Evolutionary conservation across 2,113 vertebrate genomes (phyloP), one percentile per base, ranked within the genome.

Genomic region (Lycocorax pyrrhopterus): DNA sequence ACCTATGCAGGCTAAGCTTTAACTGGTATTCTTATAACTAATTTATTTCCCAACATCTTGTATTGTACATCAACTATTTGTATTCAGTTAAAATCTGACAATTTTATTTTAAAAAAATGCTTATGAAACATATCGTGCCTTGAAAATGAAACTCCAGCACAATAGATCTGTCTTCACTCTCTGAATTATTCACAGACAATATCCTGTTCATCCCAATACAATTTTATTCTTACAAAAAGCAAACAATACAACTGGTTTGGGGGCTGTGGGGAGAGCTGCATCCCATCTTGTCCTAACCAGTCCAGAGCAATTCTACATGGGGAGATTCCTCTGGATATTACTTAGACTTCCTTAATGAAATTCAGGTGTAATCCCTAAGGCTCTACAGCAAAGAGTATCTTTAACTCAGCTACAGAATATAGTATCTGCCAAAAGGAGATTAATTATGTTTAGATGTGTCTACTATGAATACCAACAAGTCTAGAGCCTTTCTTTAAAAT

Each of bases 281-380:
- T 84, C 60, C 68, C 79, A 84, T 97, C 97, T 97, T 97, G 97
- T 97, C 94, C 90, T 97, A 97, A 98, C 97, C 96, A 96, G 97
- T 95, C 95, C 72, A 53, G 96, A 95, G 94, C 89, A 97, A 96
- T 58, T 96, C 74, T 97, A 89, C 96, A 92, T 90, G 78, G 35
- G 60, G 74, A 97, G 96, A 98, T 97, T 97, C 95, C 94, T 97
- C 79, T 91, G 63, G 73, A 92, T 97, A 97, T 94, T 97, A 97
- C 92, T 97, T 95, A 92, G 96, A 84, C 88, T 95, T 97, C 59
- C 94, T 90, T 97, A 95, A 97, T 97, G 96, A 98, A 97, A 97
- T 98, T 99, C 98, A 99, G 98, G 98, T 99, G 98, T 96, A 98
- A 97, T 97, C 98, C 98, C 98, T 95, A 88, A 97, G 98, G 98